These are phyloP conservation scores for Caenorhabditis elegans DNA, from an alignment of 1,140 invertebrate species.

Conservation along the genomic window DNA sequence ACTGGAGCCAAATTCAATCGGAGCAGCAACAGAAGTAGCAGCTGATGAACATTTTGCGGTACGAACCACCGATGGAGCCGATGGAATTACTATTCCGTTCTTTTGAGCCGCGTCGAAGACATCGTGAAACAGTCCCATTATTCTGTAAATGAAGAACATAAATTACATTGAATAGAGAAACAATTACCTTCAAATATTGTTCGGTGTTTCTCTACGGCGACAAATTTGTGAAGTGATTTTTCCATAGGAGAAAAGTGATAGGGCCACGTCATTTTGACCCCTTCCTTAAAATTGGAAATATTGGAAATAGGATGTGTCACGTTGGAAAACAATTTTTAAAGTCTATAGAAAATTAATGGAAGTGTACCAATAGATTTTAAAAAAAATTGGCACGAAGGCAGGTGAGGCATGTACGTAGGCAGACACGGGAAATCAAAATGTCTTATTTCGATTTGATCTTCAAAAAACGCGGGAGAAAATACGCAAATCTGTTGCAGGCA, in stretches of 20 bases:
- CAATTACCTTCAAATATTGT: background rate
- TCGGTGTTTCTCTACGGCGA: background rate
- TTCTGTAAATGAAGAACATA: background rate
- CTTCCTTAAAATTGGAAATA: too few relatives aligned
- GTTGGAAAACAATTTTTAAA: too few relatives aligned
- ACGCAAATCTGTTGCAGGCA: too few relatives aligned
- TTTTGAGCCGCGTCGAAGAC: background rate
- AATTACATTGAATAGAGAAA: background rate
- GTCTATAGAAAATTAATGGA: too few relatives aligned
- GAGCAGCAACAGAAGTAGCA: background rate
- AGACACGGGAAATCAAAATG: too few relatives aligned
- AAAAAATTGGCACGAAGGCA: too few relatives aligned
- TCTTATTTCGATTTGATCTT: too few relatives aligned
- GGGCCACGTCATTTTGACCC: too few relatives aligned
- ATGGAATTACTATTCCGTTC: background rate
- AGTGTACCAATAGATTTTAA: too few relatives aligned
- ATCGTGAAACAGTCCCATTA: slow-evolving; percentile 26
- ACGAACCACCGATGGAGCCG: background rate
- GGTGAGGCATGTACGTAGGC: too few relatives aligned
- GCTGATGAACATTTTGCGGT: background rate
- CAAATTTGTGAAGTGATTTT: background rate
- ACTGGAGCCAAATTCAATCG: slow-evolving; percentile 28
- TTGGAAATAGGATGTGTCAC: background rate
- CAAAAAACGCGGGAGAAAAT: too few relatives aligned
- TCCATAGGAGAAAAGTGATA: too few relatives aligned